A percentile compares a stretch with the other conserved stretches of the same genome.
These are phyloP conservation scores for Embidobia sp. DNA, from an alignment of 2,888 invertebrate species.

Conservation along the genomic window DNA sequence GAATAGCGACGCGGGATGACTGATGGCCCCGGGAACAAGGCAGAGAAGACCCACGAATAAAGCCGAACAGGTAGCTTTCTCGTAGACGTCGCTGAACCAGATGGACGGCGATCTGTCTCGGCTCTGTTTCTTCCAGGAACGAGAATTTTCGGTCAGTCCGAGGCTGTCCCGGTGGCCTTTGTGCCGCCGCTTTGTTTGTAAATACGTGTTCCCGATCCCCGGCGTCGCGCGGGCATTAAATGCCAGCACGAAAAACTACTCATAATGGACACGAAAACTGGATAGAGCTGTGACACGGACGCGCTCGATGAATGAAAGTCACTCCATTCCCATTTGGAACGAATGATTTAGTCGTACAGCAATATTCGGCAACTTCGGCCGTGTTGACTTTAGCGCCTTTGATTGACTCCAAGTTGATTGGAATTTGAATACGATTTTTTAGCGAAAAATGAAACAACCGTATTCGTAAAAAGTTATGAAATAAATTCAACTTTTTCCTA, in stretches of 20 bases:
- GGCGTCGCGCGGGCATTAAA: slow-evolving; percentile 54
- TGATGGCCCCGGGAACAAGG: slow-evolving; percentile 73
- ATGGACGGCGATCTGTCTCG: slow-evolving; percentile 33
- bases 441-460: too few relatives aligned
- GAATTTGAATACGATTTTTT: too few relatives aligned
- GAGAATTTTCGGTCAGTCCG: slow-evolving; percentile 52
- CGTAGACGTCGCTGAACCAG: slow-evolving; percentile 67
- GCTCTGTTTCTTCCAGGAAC: slow-evolving; percentile 53
- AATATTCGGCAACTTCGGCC: too few relatives aligned
- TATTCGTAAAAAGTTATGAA: too few relatives aligned
- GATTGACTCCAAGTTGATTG: too few relatives aligned
- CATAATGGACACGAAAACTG: slow-evolving; percentile 70
- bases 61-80: slow-evolving; percentile 74
- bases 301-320: slow-evolving; percentile 21
- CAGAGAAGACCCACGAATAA: slow-evolving; percentile 35
- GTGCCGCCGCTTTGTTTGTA: slow-evolving; percentile 50
- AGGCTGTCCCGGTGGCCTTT: slow-evolving; percentile 54
- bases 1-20: slow-evolving; percentile 76
- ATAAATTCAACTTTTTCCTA: too few relatives aligned
- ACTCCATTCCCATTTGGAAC: slow-evolving; percentile 27
- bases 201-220: slow-evolving; percentile 49
- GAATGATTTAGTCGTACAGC: slow-evolving; percentile 21
- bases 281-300: slow-evolving; percentile 58
- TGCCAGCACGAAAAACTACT: slow-evolving; percentile 41
- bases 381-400: too few relatives aligned